Evolutionary conservation across 2,113 vertebrate genomes (phyloP).

Genomic region (Tetrao urogallus): DNA sequence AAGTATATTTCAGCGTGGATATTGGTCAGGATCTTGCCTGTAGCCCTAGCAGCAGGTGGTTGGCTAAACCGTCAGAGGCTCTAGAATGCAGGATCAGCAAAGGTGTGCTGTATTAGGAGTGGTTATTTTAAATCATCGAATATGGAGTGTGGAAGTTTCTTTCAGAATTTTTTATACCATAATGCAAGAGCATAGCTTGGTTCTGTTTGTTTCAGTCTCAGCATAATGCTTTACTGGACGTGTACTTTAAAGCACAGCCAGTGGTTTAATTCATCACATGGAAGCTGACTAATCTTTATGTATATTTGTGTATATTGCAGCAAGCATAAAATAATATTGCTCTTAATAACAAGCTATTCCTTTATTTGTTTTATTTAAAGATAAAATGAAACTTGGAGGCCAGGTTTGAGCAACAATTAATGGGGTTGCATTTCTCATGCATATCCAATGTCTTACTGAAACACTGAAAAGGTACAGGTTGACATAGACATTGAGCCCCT

Average conservation of each 20-base stretch:
- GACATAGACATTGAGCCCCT: not conserved
- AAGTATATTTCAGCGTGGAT: not conserved
- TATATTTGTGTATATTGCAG: conserved; percentile 45
- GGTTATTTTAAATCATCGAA: not conserved
- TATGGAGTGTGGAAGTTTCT: not conserved
- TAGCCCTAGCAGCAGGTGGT: not conserved
- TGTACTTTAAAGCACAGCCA: not conserved
- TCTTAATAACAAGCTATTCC: conserved; percentile 31
- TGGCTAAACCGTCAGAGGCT: not conserved
- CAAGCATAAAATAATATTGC: conserved; percentile 38
- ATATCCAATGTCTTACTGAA: conserved; percentile 33
- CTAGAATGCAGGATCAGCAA: not conserved
- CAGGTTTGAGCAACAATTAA: not conserved
- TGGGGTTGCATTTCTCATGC: conserved; percentile 28
- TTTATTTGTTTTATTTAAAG: conserved; percentile 53
- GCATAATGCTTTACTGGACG: conserved; percentile 11
- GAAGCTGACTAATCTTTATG: conserved; percentile 39
- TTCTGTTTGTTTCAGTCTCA: not conserved
- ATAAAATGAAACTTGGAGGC: not conserved
- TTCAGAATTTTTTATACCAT: not conserved
- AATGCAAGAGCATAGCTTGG: not conserved
- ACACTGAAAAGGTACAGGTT: not conserved
- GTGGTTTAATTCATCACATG: not conserved
- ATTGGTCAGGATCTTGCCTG: not conserved
- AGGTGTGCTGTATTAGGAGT: not conserved